Base-by-base conservation (phyloP, 1,140 invertebrate species). In the Bombus fervidus region DNA sequence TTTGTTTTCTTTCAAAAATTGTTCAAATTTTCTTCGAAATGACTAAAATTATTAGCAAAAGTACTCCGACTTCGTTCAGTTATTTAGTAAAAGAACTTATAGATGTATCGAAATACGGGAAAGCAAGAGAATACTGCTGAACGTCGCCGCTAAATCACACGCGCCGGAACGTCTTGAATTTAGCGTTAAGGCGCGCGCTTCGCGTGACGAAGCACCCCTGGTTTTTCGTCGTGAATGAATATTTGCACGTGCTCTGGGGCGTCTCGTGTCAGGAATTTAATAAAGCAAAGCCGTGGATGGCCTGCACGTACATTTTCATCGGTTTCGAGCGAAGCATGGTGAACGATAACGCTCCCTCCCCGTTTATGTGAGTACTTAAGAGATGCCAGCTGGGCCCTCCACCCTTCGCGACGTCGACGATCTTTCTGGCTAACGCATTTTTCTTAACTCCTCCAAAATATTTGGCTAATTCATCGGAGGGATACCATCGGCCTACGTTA, bases 191-290 rank as follows among this genome's bases (percentile, higher is more conserved):
- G 79, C 69, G 81, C 85, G 85, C 85, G 59, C n/a, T 59, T 53
- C 18, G 47, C 47, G 18, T 53, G 47, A 22, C 47, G 18, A 53
- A 22, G 81, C 43, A 64, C 83, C 79, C 64, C 34, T 1, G 18
- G n/a, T 81, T 87, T 86, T 92, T 87, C 86, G 84, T 84, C 89
- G 83, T 79, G 91, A 89, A 90, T 90, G 93, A 94, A 94, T 95
- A 95, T 95, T 95, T 94, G 95, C 95, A 95, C 95, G 95, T 95
- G 95, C 93, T 90, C 87, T 81, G 76, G 90, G 86, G 85, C 87
- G 88, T 91, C 88, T 93, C 91, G 93, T 94, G 94, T 94, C 92
- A 95, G 94, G 94, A 95, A 95, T 95, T 95, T 95, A 95, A 95
- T 95, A 95, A 95, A 95, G 94, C 90, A 91, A 88, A 87, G 79